phyloP scores from a whole-genome alignment of 2,888 invertebrate species.

The Ophion ellenae region DNA sequence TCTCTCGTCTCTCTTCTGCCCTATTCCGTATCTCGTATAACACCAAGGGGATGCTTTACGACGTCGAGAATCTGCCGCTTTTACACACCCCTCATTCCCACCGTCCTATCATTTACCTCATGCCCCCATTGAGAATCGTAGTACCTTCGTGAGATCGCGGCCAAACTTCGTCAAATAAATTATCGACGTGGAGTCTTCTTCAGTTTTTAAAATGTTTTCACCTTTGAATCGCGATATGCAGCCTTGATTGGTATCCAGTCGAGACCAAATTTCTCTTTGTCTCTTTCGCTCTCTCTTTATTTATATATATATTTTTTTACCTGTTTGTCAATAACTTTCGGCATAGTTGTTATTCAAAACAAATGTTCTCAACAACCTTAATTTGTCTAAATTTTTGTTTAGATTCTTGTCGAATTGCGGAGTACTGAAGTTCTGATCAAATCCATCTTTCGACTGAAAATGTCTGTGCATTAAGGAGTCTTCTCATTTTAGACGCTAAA shows the following conservation, averaged over 20 bases:
- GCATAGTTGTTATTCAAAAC: too few species aligned
- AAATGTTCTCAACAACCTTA: too few species aligned
- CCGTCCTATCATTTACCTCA: not conserved
- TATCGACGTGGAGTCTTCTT: constrained; percentile 10
- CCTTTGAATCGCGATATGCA: not conserved
- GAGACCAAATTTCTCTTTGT: not conserved
- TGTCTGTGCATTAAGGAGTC: too few species aligned
- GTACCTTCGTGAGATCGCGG: constrained; percentile 29
- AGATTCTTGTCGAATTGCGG: too few species aligned
- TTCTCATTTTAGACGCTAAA: too few species aligned
- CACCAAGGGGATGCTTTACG: constrained; percentile 74
- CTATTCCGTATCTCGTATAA: constrained; percentile 27
- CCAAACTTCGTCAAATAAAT: constrained; percentile 28
- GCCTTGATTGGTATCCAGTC: not conserved
- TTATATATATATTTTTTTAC: too few species aligned
- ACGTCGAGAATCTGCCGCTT: constrained; percentile 73
- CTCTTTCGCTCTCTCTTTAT: too few species aligned
- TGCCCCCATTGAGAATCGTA: constrained; percentile 33
- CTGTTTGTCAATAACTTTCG: too few species aligned
- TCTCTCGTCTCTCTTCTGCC: constrained; percentile 40
- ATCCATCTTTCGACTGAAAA: too few species aligned
- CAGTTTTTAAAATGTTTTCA: not conserved
- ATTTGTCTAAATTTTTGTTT: too few species aligned
- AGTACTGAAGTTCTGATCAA: not conserved
- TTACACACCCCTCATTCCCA: constrained; percentile 65